These are phyloP conservation scores for Numenius arquata DNA, from an alignment of 2,113 vertebrate genomes.

Conservation along the genomic window DNA sequence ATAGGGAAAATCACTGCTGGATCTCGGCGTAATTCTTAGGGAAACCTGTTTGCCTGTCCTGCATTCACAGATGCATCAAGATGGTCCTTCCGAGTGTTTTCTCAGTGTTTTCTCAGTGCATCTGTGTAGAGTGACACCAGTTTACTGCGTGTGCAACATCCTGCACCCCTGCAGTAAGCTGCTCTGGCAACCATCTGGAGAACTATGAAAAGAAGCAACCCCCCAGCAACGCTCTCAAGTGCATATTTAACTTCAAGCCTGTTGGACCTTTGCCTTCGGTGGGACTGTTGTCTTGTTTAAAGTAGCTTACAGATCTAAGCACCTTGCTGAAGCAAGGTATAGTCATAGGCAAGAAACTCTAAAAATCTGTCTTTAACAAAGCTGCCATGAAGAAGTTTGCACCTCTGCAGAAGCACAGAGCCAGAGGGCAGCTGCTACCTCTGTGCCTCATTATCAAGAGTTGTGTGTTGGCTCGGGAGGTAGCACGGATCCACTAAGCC, in stretches of 20 bases:
- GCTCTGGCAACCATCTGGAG: background rate
- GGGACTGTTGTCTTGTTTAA: background rate
- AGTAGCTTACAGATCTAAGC: background rate
- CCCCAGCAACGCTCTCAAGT: accelerated
- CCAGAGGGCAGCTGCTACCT: constrained; percentile 26
- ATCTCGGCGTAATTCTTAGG: background rate
- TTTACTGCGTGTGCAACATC: background rate
- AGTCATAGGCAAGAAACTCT: background rate
- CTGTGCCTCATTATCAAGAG: constrained; percentile 6
- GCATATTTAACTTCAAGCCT: background rate
- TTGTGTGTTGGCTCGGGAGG: background rate
- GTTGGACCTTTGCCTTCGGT: background rate
- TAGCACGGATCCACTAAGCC: background rate
- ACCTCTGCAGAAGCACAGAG: background rate
- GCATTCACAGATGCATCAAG: background rate
- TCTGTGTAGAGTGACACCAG: background rate
- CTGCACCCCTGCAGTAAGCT: background rate
- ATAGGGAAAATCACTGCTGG: background rate
- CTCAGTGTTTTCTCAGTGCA: background rate
- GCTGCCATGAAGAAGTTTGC: background rate
- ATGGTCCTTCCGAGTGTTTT: background rate
- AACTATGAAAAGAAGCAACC: background rate
- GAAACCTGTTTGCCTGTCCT: background rate
- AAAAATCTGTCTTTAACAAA: background rate
- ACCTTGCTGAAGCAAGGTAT: background rate